Evolutionary conservation across 2,888 invertebrate genomes (phyloP).

Genomic region (Diadromus collaris): DNA sequence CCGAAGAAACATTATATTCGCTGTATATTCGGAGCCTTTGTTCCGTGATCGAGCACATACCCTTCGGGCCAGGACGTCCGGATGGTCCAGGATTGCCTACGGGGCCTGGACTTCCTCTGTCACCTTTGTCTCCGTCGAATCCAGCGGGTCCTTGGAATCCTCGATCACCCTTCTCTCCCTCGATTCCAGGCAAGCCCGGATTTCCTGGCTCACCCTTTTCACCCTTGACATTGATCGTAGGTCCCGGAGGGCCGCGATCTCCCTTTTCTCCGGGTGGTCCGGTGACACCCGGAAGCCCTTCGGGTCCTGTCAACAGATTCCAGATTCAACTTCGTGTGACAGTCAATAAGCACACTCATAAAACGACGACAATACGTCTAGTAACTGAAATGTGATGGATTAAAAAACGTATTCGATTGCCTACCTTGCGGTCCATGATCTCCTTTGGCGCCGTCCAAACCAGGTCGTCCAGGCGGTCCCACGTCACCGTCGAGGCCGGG

Average conservation of each 20-base stretch:
- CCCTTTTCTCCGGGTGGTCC: constrained; percentile 84
- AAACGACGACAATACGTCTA: too few relatives aligned
- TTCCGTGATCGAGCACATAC: constrained; percentile 71
- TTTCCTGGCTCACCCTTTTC: constrained; percentile 81
- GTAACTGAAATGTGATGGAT: background rate
- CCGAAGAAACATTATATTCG: background rate
- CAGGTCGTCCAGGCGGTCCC: constrained; percentile 84
- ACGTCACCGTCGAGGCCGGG: constrained; percentile 87
- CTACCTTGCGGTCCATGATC: constrained; percentile 80
- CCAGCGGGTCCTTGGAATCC: constrained; percentile 80
- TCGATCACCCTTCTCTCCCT: constrained; percentile 81
- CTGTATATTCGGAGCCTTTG: background rate
- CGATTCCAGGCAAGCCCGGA: constrained; percentile 81
- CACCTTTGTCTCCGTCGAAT: constrained; percentile 78
- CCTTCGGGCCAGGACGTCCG: constrained; percentile 82
- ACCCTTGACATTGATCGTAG: constrained; percentile 80
- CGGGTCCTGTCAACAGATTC: constrained; percentile 67
- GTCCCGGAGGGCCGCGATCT: constrained; percentile 82
- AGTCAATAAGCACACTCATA: background rate
- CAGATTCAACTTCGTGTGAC: background rate
- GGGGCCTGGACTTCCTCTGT: constrained; percentile 77
- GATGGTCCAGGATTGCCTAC: constrained; percentile 75
- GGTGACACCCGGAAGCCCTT: constrained; percentile 81
- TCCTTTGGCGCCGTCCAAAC: constrained; percentile 83
- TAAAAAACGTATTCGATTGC: background rate